phyloP scores from a whole-genome alignment of 2,888 invertebrate species.

The Dastarcus helophoroides region DNA sequence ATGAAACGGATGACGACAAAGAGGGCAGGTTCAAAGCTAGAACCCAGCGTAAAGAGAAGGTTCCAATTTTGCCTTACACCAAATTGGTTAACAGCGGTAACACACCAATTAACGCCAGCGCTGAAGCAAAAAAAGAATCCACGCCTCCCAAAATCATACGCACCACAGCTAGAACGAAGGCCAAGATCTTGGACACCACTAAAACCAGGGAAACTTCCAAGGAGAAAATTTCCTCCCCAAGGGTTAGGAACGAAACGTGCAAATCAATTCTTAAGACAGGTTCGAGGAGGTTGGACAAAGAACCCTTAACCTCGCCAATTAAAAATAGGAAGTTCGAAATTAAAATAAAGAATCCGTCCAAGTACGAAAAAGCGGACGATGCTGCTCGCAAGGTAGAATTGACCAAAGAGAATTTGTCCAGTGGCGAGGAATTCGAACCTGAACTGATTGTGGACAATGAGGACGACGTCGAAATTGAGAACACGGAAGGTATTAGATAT shows the following conservation, averaged over 20 bases:
- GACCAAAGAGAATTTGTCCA: slow-evolving; percentile 14
- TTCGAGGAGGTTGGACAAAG: slow-evolving; percentile 8
- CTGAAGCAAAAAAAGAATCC: no score
- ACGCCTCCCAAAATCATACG: background rate
- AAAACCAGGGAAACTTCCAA: slow-evolving; percentile 5
- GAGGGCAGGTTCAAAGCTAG: slow-evolving; percentile 33
- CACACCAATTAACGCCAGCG: no score
- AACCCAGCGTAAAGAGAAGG: slow-evolving; percentile 6
- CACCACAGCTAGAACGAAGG: slow-evolving; percentile 6
- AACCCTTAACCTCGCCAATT: slow-evolving; percentile 16
- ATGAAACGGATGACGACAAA: slow-evolving; percentile 34
- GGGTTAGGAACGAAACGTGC: slow-evolving; percentile 3
- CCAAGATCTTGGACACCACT: slow-evolving; percentile 9
- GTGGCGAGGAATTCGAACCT: slow-evolving; percentile 11
- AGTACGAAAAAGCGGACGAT: slow-evolving; percentile 23
- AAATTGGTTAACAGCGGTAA: slow-evolving; percentile 6
- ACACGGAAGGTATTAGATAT: slow-evolving; percentile 16
- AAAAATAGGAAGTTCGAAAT: slow-evolving; percentile 30
- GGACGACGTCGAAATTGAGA: slow-evolving; percentile 21
- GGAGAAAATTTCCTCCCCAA: no score
- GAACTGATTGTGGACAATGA: slow-evolving; percentile 26
- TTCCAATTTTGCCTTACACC: background rate
- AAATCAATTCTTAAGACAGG: background rate
- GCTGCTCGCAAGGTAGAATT: slow-evolving; percentile 20
- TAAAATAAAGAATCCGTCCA: slow-evolving; percentile 32